Evolutionary conservation across 2,888 invertebrate species (phyloP).

Genomic region (Drosophila neonasuta): DNA sequence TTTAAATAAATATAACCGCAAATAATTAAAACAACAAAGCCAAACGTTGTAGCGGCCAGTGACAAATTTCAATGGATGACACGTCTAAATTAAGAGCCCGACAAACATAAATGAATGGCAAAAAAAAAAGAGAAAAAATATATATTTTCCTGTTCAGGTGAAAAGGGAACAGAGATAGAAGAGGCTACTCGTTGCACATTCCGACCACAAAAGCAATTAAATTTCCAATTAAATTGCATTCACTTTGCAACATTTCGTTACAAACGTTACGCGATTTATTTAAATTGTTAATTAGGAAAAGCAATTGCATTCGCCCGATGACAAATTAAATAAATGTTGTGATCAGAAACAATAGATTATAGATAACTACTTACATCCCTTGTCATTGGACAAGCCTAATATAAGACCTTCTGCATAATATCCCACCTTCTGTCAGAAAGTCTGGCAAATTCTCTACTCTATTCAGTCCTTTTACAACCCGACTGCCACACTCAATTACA

Average conservation of each 20-base stretch:
- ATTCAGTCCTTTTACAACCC: constrained; percentile 22
- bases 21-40: constrained; percentile 78
- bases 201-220: constrained; percentile 78
- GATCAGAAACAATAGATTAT: constrained; percentile 17
- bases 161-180: constrained; percentile 33
- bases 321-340: constrained; percentile 52
- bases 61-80: constrained; percentile 65
- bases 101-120: constrained; percentile 47
- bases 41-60: constrained; percentile 50
- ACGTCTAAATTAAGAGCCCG: constrained; percentile 71
- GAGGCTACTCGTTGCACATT: constrained; percentile 52
- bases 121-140: constrained; percentile 26
- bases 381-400: not conserved
- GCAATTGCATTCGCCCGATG: constrained; percentile 64
- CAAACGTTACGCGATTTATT: constrained; percentile 71
- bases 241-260: constrained; percentile 68
- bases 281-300: constrained; percentile 79
- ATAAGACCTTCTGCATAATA: not conserved
- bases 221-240: constrained; percentile 79
- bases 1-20: constrained; percentile 78
- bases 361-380: not conserved
- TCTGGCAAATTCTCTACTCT: constrained; percentile 5
- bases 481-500: constrained; percentile 26
- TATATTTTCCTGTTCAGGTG: constrained; percentile 11
- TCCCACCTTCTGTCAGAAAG: not conserved